These are phyloP conservation scores for Leptinotarsa peninsularis DNA, from an alignment of 2,888 invertebrate genomes.

Conservation along the genomic window DNA sequence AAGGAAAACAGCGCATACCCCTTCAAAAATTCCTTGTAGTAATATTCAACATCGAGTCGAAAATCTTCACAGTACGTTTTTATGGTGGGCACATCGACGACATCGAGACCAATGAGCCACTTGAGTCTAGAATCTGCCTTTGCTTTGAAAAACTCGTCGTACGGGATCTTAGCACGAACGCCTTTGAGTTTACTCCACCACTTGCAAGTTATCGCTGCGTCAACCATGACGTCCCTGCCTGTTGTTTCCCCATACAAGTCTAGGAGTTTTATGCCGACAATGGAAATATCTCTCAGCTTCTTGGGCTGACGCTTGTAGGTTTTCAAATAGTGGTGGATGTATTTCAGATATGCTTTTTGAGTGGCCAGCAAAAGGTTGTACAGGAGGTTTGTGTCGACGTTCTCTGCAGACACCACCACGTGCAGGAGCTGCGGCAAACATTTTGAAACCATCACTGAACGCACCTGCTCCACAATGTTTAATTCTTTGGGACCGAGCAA, in stretches of 20 bases:
- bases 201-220: constrained; percentile 49
- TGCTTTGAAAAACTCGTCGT: constrained; percentile 55
- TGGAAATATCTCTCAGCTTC: constrained; percentile 53
- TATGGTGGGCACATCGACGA: constrained; percentile 58
- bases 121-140: constrained; percentile 48
- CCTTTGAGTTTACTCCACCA: constrained; percentile 57
- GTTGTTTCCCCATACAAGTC: constrained; percentile 42
- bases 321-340: constrained; percentile 48
- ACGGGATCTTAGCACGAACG: constrained; percentile 41
- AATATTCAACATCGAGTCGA: constrained; percentile 58
- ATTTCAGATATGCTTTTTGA: constrained; percentile 31
- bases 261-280: constrained; percentile 51
- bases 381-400: constrained; percentile 42
- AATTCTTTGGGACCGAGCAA: constrained; percentile 13
- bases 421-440: constrained; percentile 59
- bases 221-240: constrained; percentile 40
- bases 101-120: constrained; percentile 48
- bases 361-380: constrained; percentile 33
- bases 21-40: constrained; percentile 47
- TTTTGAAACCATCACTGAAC: constrained; percentile 38
- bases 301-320: constrained; percentile 53
- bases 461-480: constrained; percentile 13
- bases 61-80: constrained; percentile 66
- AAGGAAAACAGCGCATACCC: constrained; percentile 33
- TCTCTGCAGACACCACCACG: constrained; percentile 59